These are phyloP conservation scores for Hemibagrus wyckioides DNA, from an alignment of 2,113 vertebrate species.

Conservation along the genomic window DNA sequence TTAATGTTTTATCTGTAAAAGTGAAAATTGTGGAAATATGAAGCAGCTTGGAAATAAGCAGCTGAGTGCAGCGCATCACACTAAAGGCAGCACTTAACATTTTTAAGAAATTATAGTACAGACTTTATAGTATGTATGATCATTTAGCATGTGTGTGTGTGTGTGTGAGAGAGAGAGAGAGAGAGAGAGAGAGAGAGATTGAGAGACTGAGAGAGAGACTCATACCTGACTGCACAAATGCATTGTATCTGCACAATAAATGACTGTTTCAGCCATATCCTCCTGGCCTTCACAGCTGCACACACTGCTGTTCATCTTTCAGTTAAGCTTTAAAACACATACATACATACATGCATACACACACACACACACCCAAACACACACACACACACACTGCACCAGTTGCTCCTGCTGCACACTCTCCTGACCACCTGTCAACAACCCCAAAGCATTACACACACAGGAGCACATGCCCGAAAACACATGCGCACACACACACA, in stretches of 20 bases:
- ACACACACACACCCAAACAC: conserved; percentile 31
- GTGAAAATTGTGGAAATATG: not conserved
- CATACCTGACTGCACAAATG: conserved; percentile 61
- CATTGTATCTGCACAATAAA: conserved; percentile 58
- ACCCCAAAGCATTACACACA: not conserved
- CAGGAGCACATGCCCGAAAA: too few relatives aligned
- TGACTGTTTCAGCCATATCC: conserved; percentile 57
- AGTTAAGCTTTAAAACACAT: conserved; percentile 19
- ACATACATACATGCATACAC: conserved; percentile 12
- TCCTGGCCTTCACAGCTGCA: conserved; percentile 61
- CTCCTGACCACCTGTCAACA: conserved; percentile 70
- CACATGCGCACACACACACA: not conserved
- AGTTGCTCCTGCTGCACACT: conserved; percentile 69
- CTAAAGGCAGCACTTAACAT: not conserved
- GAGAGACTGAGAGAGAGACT: conserved; percentile 14
- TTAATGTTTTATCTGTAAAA: not conserved
- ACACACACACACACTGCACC: conserved; percentile 51
- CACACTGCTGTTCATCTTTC: conserved; percentile 30
- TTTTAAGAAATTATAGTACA: not conserved
- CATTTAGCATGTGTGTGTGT: not conserved
- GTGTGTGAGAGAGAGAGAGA: not conserved
- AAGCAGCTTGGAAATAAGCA: not conserved
- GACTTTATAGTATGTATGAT: not conserved
- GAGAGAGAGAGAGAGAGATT: not conserved
- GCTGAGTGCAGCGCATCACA: not conserved